Percentiles rank a stretch among this genome's conserved stretches.
Conservation (phyloP, 2,113 vertebrate species). For the Lasiurus borealis region DNA sequence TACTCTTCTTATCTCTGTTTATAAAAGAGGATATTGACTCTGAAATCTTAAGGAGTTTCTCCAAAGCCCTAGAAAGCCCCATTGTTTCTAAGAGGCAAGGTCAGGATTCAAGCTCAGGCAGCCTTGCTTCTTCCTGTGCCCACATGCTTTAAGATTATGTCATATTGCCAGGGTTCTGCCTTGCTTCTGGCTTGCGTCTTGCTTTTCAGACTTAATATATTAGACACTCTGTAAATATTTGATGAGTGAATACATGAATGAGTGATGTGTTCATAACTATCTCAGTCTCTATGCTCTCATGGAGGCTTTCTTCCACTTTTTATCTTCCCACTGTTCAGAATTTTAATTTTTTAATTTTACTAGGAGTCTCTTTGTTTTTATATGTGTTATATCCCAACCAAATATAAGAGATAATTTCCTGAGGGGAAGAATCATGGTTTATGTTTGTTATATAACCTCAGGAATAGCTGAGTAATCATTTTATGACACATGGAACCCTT, state of each 20-base stretch:
- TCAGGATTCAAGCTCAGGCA: not conserved
- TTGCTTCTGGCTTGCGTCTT: constrained; percentile 6
- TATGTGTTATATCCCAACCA: not conserved
- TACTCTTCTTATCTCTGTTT: constrained; percentile 5
- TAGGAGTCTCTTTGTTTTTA: not conserved
- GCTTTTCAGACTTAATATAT: constrained; percentile 4
- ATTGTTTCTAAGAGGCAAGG: not conserved
- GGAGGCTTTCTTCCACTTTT: not conserved
- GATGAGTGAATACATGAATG: not conserved
- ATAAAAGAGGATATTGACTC: not conserved
- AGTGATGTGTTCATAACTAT: not conserved
- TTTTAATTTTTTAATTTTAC: constrained; percentile 36
- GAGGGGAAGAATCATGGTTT: constrained; percentile 20
- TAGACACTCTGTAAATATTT: not conserved
- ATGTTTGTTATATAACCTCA: not conserved
- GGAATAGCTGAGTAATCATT: constrained; percentile 31
- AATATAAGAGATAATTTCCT: constrained; percentile 47
- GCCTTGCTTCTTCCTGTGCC: not conserved
- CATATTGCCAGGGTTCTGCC: not conserved
- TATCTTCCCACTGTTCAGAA: not conserved
- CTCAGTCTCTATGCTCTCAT: not conserved
- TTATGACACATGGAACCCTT: not conserved
- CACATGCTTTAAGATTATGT: not conserved
- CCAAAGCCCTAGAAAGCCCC: not conserved
- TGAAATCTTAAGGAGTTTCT: not conserved